Base-by-base conservation (phyloP, 2,113 vertebrate species). In the Toxostoma redivivum region DNA sequence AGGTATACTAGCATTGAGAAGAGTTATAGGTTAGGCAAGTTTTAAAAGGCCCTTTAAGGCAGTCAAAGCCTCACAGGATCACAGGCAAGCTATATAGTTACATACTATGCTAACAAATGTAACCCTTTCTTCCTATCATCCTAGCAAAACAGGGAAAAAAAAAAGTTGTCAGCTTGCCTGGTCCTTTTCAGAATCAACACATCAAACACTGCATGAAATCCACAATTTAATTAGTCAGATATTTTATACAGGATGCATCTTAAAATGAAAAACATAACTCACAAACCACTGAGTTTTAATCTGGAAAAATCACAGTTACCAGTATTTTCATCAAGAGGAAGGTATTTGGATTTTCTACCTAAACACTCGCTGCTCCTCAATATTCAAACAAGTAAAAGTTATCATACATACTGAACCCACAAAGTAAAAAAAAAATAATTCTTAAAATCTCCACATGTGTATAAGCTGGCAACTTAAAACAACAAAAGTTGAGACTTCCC, bases 241-340 rank as follows among this genome's bases (percentile, higher is more conserved):
- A 61, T 92, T 97, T 95, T 94, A 94, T 40, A 94, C 74, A 94
- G 88, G 84, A 94, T 92, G 60, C 78, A 84, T 94, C 90, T 73
- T 90, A 70, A 92, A 95, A 97, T 96, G 44, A 88, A 95, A 94
- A 96, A 71, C 85, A 80, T 57, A 88, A 96, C 91, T 64, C 72
- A 65, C 3, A 48, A 88, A 81, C 47, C 77, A 70, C 38, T 71
- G 85, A 21, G 66, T 62, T 92, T 91, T 88, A 84, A 91, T 58
- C 73, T 78, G 35, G 50, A 95, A 94, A 94, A 93, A 74, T 88
- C 79, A 76, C 51, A 79, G 64, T 85, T 87, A 81, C 51, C 30
- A 87, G 42, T 86, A 77, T 80, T 95, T 79, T 80, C 61, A 82
- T 77, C 72, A 71, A 91, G 53, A 93, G 56, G n/a, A 93, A 90